Conservation (phyloP, 2,888 invertebrate species). For the Pseudococcus jackbeardsleyi region DNA sequence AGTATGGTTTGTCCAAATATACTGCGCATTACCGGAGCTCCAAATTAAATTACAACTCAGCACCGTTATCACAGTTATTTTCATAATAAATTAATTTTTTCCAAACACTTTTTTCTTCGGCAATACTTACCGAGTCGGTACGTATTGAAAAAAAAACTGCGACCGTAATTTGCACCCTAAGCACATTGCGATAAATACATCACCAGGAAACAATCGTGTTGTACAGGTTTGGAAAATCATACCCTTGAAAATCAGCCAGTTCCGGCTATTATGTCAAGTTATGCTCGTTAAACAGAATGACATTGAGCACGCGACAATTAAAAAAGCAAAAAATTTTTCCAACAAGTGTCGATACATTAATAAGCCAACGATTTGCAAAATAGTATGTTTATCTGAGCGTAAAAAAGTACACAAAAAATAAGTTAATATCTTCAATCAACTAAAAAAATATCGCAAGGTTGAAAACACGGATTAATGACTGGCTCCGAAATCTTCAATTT, state of each 20-base stretch:
- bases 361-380: background rate
- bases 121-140: background rate
- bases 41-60: conserved; percentile 1
- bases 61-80: background rate
- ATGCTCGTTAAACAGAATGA: background rate
- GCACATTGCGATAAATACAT: background rate
- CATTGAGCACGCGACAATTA: background rate
- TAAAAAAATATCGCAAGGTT: background rate
- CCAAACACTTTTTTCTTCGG: background rate
- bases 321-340: background rate
- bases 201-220: background rate
- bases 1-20: background rate
- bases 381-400: background rate
- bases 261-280: background rate
- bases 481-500: too few species aligned
- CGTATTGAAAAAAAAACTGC: background rate
- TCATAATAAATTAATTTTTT: background rate
- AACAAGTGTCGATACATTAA: background rate
- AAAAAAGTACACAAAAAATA: conserved; percentile 29
- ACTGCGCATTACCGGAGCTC: background rate
- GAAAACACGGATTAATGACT: too few species aligned
- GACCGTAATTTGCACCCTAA: background rate
- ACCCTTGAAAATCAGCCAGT: background rate
- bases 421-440: background rate
- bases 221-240: background rate